Base-by-base conservation (phyloP, 2,888 invertebrate genomes). In the Neoascia interrupta region DNA sequence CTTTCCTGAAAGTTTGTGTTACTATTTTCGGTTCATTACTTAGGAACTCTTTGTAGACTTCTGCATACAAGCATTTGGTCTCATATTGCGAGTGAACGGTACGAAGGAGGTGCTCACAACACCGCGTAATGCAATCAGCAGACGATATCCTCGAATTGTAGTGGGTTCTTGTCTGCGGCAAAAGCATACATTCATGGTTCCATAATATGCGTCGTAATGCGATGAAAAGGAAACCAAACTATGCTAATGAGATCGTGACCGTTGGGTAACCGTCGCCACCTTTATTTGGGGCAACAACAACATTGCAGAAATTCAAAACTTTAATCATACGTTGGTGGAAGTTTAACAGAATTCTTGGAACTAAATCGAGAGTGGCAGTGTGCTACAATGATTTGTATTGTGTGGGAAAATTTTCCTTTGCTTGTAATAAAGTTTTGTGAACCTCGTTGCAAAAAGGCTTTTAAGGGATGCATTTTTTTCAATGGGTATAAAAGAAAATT, bases 161-260 rank as follows among this genome's bases (percentile, higher is more conserved):
- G n/a, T n/a, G n/a, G n/a, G n/a, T n/a, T n/a, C 37, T 39, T 47
- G 56, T 68, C 47, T 68, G 64, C 36, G 15, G 31, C 15, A 15
- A 8, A 5, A 16, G 18, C 18, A 41, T 11, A 10, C 26, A 54
- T 28, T 15, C 6, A 36, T 18, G 16, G 8, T 15, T 3, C 15
- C 19, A 6, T 13, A n/a, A n/a, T n/a, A 13, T 19, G 23, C 28
- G 19, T 49, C 64, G 60, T 45, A 13, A 16, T 45, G 31, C 72
- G 58, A 64, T 69, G 66, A 60, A 81, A 76, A 81, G 80, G 75
- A 81, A 76, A 76, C 76, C 70, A 54, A 79, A 80, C 81, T 81
- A 82, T 82, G 82, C 81, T 81, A 81, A 82, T 81, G 81, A 82
- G 81, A 81, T 81, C 81, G 82, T 81, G 79, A 81, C 69, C 60